Evolutionary conservation across 2,797 vertebrate genomes (phyloP).

Genomic region (Botia kubotai): DNA sequence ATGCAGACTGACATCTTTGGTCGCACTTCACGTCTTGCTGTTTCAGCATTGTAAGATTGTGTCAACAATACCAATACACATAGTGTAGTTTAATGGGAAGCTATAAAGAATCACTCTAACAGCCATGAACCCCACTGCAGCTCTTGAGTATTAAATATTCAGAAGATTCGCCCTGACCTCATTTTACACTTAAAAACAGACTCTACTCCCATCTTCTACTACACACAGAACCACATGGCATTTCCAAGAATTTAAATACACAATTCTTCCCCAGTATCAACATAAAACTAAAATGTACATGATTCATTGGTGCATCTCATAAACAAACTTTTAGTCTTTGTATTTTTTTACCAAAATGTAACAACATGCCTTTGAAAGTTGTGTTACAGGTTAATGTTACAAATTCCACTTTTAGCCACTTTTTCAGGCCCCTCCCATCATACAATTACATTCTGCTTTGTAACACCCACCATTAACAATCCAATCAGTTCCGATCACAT

Average conservation of each 20-base stretch:
- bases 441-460: not conserved
- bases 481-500: not conserved
- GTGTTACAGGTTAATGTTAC: not conserved
- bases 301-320: not conserved
- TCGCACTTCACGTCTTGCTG: not conserved
- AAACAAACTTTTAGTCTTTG: not conserved
- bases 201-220: not conserved
- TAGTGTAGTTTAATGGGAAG: not conserved
- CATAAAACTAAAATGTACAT: not conserved
- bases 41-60: not conserved
- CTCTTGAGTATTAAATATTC: constrained; percentile 1
- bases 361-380: not conserved
- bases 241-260: not conserved
- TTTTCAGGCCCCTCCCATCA: not conserved
- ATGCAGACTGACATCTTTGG: not conserved
- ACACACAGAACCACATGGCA: not conserved
- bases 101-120: not conserved
- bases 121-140: not conserved
- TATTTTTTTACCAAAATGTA: not conserved
- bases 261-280: not conserved
- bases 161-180: not conserved
- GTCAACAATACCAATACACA: too few species aligned
- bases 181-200: not conserved
- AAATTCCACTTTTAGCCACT: not conserved
- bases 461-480: not conserved